Evolutionary conservation across 2,113 vertebrate genomes (phyloP), one percentile per base, ranked within the genome.

Genomic region (Podarcis raffonei): DNA sequence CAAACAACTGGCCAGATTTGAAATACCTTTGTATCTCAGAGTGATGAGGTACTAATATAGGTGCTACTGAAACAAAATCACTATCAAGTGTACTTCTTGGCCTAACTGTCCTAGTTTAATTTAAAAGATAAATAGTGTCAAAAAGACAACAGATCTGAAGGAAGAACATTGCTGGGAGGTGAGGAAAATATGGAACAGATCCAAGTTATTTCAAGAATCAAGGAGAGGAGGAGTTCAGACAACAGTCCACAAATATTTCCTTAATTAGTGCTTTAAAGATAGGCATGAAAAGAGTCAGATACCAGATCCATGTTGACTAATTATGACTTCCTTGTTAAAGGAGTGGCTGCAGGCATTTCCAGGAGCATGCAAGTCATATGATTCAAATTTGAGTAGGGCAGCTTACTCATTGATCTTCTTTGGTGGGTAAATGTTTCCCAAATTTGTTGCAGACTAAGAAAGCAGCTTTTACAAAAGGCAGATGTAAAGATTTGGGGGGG

Each of bases 281-380:
- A 81, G 53, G 42, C 93, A 91, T 86, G 20, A 92, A 90, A 86
- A 90, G 94, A 87, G 92, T 88, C 92, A 86, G 84, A 93, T 89
- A 90, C 87, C 93, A 95, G 91, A 94, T 27, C 86, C 74, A 94
- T 88, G 86, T 87, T 91, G 88, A 90, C 91, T 89, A 95, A 95
- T 95, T 93, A 93, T 81, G 22, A 94, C 88, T 95, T 95, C 93
- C 93, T 88, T 90, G 85, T 85, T 94, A 94, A 96, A 90, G 83
- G 48, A 95, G 81, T 74, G 89, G 62, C 88, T 94, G 87, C 85
- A 93, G 86, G 94, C 91, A 93, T 85, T 94, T 90, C 92, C 93
- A 94, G 92, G 75, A 93, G 84, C 92, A 87, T 69, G 81, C 92
- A 92, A 88, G 86, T 84, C 93, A 94, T 90, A 92, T 90, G 94